Evolutionary conservation across 2,797 vertebrate species (phyloP), one percentile per base, ranked within the genome.

Genomic region (Glossophaga mutica): DNA sequence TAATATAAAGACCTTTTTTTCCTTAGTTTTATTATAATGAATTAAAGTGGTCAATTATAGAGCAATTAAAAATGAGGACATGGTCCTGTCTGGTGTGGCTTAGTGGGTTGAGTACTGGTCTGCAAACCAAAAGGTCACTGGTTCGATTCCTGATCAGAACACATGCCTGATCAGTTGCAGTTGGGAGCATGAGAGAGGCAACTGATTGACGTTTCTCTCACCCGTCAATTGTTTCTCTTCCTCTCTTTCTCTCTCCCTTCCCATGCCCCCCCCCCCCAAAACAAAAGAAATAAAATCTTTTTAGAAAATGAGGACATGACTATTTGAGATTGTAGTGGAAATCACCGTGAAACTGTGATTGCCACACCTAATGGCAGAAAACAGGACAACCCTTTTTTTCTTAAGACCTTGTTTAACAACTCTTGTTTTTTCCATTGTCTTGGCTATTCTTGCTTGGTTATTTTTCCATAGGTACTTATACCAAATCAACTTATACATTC

Each of bases 41-140:
- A 76, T 92, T 86, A 73, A 67, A 22, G 82, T 10, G 82, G 44
- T 32, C 77, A 96, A 85, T 90, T 94, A 93, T 19, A 55, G 18
- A 90, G 62, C 78, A 95, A 92, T 94, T 95, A 77, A 90, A 92
- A 90, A 91, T 89, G 29, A 65, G 26, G 57, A 29, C 57, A 59
- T 29, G 57, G 57, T 59, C 24, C 57, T 29, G 24, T 26, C 59
- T 62, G 26, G 12, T 62, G 26, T 62, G 59, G 59, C 59, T 62
- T 62, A 62, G 26, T 62, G 59, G 59, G 11, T 59, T 14, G 57
- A 59, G 26, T 29, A 11, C 57, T 29, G 12, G 59, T 32, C 26
- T 62, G 26, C 26, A 62, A 62, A 62, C 59, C 26, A 6, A 62
- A 29, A 62, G 59, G 59, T 62, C 59, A 15, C 59, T 29, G 59